These are phyloP conservation scores for Tetragonula carbonaria DNA, from an alignment of 2,888 invertebrate genomes.

Conservation along the genomic window DNA sequence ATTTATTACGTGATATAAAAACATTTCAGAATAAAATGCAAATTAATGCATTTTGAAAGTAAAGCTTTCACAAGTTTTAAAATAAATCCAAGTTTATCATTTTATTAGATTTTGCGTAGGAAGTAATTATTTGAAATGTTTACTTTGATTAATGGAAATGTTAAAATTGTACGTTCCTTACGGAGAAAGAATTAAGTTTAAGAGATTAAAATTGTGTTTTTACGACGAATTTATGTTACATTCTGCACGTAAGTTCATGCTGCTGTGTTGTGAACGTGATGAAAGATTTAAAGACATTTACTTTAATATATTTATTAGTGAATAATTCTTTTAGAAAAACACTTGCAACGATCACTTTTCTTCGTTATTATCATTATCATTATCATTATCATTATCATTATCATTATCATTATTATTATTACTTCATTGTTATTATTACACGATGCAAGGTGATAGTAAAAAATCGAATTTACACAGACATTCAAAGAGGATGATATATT, in stretches of 20 bases:
- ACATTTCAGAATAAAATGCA: no score
- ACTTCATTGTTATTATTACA: background rate
- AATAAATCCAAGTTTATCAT: no score
- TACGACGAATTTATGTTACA: background rate
- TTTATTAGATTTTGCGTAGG: no score
- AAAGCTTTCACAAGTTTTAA: no score
- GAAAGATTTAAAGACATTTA: background rate
- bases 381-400: no score
- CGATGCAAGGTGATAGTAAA: background rate
- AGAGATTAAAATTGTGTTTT: background rate
- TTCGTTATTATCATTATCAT: background rate
- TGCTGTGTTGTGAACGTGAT: background rate
- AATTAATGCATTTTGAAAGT: no score
- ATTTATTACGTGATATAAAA: no score
- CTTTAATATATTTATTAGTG: background rate
- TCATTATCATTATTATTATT: no score
- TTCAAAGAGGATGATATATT: no score
- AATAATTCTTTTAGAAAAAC: background rate
- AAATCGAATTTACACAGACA: no score
- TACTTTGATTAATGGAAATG: background rate
- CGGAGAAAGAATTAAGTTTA: background rate
- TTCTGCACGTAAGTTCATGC: background rate
- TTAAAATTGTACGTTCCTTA: background rate
- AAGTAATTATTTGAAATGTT: background rate
- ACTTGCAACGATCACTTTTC: background rate